These are phyloP conservation scores for Nephila pilipes DNA, from an alignment of 1,140 invertebrate genomes.

Conservation along the genomic window DNA sequence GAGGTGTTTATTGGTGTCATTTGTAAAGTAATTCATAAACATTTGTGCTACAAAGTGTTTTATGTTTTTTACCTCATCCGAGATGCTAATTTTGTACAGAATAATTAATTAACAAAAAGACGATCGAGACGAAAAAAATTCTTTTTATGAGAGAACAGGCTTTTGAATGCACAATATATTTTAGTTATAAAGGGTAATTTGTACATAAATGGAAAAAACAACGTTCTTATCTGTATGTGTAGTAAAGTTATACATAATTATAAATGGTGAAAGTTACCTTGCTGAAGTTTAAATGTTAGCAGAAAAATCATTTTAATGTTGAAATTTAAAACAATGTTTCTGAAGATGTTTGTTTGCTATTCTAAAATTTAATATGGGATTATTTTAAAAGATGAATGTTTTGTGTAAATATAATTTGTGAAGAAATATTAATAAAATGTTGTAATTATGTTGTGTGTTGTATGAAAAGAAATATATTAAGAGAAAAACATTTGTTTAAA, in stretches of 20 bases:
- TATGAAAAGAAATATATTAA: neutral
- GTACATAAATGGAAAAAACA: conserved; percentile 45
- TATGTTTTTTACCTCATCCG: conserved; percentile 70
- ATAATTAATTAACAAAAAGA: neutral
- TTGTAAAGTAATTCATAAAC: conserved; percentile 57
- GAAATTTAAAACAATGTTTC: conserved; percentile 30
- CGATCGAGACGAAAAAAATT: neutral
- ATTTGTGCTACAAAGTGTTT: conserved; percentile 70
- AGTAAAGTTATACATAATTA: conserved; percentile 40
- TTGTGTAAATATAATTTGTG: conserved; percentile 74
- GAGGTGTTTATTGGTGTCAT: conserved; percentile 34
- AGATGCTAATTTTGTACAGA: conserved; percentile 58
- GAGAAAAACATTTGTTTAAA: neutral
- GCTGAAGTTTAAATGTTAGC: neutral
- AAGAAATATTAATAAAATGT: conserved; percentile 74
- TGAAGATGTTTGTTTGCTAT: conserved; percentile 61
- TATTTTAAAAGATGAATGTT: conserved; percentile 65
- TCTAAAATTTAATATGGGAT: conserved; percentile 57
- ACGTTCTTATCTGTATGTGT: conserved; percentile 49
- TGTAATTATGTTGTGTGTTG: conserved; percentile 64
- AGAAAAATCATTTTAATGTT: conserved; percentile 10
- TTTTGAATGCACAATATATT: conserved; percentile 75
- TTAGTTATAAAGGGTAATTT: conserved; percentile 59
- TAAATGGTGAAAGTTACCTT: conserved; percentile 46
- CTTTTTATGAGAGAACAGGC: conserved; percentile 57